Evolutionary conservation across 2,113 vertebrate species (phyloP), one percentile per base, ranked within the genome.

Genomic region (Carettochelys insculpta): DNA sequence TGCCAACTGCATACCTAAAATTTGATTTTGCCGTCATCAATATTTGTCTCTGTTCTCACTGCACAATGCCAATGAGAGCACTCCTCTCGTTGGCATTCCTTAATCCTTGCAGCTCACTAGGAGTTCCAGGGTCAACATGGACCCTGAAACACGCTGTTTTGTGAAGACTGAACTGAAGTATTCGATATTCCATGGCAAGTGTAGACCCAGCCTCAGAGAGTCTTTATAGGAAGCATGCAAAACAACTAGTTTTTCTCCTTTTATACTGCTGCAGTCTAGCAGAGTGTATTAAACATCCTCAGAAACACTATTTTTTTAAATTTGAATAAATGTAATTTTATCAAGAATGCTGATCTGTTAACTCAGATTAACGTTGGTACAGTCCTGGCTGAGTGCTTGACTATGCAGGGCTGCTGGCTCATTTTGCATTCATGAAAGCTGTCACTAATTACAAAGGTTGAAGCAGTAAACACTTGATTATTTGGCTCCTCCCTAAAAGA

Each of bases 401-500:
- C 80, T 77, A 77, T 0, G 24, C 6, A 5, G 48, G 0, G 56
- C 65, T 22, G 10, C 43, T 6, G 5, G 54, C 20, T 76, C 19
- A 81, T 78, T 0, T 0, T 19, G 24, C 3, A 11, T 77, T 77
- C 73, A 82, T 7, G 65, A 94, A n/a, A 80, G 22, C 3, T 13
- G 0, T 1, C 71, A 80, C 0, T 4, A 85, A 1, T 38, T 38
- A 82, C 51, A 5, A 76, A 86, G 80, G 20, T 22, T 3, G 8
- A 45, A 89, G 89, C 80, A 83, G 83, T 92, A 47, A 53, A 71
- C 13, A 12, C 52, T 11, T 76, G 11, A 82, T 31, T 34, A 0
- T 45, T 27, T 50, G 81, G 91, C 93, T 95, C 93, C 92, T 96
- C 95, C 92, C 94, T 61, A 82, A 1, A 84, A 68, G 83, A 86